Evolutionary conservation across 2,113 vertebrate species (phyloP).

Genomic region (Onychorhynchus coronatus): DNA sequence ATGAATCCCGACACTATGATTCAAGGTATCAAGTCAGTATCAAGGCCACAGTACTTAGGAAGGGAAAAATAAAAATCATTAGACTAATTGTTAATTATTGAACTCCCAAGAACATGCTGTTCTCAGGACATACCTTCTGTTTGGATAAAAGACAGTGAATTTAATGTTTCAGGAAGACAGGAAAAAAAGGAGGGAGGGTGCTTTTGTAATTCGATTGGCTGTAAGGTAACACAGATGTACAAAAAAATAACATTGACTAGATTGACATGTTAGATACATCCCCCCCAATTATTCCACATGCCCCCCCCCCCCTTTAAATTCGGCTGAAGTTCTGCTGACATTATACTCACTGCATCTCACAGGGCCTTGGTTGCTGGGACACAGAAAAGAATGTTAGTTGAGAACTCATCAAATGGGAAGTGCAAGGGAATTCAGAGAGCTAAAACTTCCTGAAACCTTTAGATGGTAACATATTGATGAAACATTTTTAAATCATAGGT

Average conservation of each 20-base stretch:
- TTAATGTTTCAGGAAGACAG: neutral
- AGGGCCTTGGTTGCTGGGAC: neutral
- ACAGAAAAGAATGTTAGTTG: neutral
- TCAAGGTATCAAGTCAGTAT: neutral
- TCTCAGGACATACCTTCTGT: neutral
- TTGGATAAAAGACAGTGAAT: neutral
- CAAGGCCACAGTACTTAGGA: neutral
- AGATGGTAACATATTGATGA: neutral
- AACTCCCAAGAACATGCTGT: neutral
- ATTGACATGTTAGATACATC: neutral
- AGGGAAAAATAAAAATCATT: neutral
- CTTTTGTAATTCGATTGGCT: neutral
- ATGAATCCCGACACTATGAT: neutral
- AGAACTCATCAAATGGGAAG: neutral
- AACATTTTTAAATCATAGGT: neutral
- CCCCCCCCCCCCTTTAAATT: neutral
- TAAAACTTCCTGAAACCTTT: neutral
- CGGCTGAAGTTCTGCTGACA: neutral
- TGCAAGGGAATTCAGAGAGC: neutral
- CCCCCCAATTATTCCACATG: neutral
- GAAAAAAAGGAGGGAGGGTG: accelerated
- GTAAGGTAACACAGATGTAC: neutral
- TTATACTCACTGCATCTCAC: neutral
- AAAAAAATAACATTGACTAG: neutral
- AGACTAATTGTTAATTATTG: neutral